Percentiles rank a stretch among this genome's conserved stretches.
Evolutionary conservation across 2,888 invertebrate species (phyloP).

Genomic region (Nasonovia ribisnigri): DNA sequence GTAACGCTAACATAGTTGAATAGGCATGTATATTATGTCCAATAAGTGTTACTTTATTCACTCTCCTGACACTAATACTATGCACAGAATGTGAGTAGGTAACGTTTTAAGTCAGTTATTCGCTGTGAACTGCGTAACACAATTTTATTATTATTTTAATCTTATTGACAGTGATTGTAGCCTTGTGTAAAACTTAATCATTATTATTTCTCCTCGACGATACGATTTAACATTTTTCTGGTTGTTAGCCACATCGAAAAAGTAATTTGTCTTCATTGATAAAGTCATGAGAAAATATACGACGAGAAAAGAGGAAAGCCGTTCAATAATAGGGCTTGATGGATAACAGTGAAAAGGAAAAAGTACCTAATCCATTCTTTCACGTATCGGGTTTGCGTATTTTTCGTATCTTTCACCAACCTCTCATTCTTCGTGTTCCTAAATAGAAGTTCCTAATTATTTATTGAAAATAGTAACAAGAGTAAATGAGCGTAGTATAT

Average conservation of each 20-base stretch:
- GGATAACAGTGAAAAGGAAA: constrained; percentile 38
- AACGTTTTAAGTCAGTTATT: not conserved
- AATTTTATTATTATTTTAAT: constrained; percentile 39
- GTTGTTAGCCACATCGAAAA: constrained; percentile 43
- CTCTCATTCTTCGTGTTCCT: not conserved
- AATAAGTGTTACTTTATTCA: not conserved
- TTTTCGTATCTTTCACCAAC: not conserved
- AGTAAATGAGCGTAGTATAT: not conserved
- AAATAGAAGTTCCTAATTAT: not conserved
- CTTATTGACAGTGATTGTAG: constrained; percentile 26
- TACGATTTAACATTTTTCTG: constrained; percentile 19
- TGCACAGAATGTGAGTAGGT: not conserved
- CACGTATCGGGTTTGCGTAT: not conserved
- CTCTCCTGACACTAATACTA: not conserved
- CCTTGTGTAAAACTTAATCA: not conserved
- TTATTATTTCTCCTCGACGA: constrained; percentile 28
- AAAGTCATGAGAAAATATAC: constrained; percentile 48
- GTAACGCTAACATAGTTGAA: not conserved
- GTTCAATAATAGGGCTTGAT: constrained; percentile 48
- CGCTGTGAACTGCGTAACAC: not conserved
- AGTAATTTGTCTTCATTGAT: constrained; percentile 61
- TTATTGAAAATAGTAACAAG: constrained; percentile 20
- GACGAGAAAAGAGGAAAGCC: constrained; percentile 16
- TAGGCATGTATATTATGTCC: not conserved
- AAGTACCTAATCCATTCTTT: constrained; percentile 57